Conservation (phyloP, 35 echinoderm and acorn worm genomes). For the Hemicentrotus pulcherrimus region DNA sequence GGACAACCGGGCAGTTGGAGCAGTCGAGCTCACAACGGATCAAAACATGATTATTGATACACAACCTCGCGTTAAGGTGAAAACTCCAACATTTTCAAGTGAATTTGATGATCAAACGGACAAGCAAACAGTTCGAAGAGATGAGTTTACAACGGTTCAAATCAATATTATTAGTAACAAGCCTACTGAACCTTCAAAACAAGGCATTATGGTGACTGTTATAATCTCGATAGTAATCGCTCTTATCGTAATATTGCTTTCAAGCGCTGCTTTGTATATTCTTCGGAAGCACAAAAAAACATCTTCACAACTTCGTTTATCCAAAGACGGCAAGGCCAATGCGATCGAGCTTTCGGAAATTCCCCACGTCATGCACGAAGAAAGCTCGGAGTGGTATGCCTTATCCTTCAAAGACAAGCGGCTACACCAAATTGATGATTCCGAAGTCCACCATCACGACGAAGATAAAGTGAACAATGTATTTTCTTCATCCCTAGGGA, state of each 20-base stretch:
- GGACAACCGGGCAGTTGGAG: background rate
- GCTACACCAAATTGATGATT: background rate
- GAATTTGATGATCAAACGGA: background rate
- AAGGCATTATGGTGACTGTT: too few species aligned
- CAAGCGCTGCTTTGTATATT: too few species aligned
- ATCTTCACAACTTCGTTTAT: too few species aligned
- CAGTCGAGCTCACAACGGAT: background rate
- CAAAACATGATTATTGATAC: background rate
- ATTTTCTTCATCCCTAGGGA: background rate
- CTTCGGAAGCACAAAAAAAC: too few species aligned
- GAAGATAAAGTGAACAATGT: background rate
- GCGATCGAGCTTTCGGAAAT: background rate
- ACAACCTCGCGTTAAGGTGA: too few species aligned
- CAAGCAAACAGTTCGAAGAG: background rate
- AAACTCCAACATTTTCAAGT: background rate
- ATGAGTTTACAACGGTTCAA: background rate
- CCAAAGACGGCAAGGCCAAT: background rate
- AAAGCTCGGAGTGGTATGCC: background rate
- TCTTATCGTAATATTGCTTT: too few species aligned
- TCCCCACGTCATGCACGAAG: background rate
- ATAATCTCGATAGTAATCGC: too few species aligned
- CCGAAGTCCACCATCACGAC: background rate
- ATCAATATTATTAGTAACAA: too few species aligned
- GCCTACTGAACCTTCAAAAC: too few species aligned
- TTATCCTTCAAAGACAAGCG: conserved; percentile 22